Percentiles rank a stretch among this genome's conserved stretches.
Conservation (phyloP, 2,888 invertebrate genomes). For the Calameuta idolon region DNA sequence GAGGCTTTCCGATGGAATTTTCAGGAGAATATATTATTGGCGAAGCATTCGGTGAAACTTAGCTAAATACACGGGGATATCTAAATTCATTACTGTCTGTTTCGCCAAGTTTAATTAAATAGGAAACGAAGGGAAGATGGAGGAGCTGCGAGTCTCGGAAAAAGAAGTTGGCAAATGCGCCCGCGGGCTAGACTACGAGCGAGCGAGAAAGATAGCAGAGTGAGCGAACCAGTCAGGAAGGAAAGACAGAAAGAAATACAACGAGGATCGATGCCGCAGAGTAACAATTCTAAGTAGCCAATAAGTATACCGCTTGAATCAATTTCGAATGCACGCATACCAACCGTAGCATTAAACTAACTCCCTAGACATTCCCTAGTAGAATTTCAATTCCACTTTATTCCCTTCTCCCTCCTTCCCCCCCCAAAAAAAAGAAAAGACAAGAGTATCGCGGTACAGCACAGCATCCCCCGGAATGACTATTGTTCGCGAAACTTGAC, state of each 20-base stretch:
- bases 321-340: conserved; percentile 5
- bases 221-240: background rate
- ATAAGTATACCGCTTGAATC: conserved; percentile 6
- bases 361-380: background rate
- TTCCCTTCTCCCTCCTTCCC: background rate
- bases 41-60: conserved; percentile 18
- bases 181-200: conserved; percentile 13
- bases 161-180: background rate
- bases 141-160: conserved; percentile 3
- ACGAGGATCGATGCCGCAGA: conserved; percentile 18
- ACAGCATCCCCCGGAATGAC: background rate
- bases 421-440: background rate
- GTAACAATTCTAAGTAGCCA: conserved; percentile 5
- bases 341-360: background rate
- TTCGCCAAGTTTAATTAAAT: conserved; percentile 59
- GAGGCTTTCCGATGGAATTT: background rate
- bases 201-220: background rate
- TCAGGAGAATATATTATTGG: background rate
- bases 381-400: background rate
- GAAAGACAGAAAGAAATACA: conserved; percentile 6
- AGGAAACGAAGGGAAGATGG: conserved; percentile 35
- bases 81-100: conserved; percentile 54
- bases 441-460: background rate
- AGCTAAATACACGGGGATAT: conserved; percentile 44
- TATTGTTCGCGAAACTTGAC: conserved; percentile 3